These are phyloP conservation scores for Drosophila austrosaltans DNA, from an alignment of 2,888 invertebrate species.

Conservation along the genomic window DNA sequence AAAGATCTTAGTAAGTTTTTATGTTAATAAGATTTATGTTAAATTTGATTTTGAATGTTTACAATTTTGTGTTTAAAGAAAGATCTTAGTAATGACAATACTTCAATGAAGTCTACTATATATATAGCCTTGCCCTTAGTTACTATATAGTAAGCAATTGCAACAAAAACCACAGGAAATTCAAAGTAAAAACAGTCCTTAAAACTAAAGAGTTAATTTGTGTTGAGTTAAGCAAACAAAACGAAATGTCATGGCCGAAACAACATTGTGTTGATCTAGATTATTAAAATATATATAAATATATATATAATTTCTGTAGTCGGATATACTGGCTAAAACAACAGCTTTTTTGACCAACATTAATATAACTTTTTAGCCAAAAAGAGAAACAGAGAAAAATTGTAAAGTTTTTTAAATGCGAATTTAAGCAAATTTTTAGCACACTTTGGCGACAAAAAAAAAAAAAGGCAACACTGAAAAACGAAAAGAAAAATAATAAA, in stretches of 20 bases:
- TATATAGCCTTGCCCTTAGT: too few relatives aligned
- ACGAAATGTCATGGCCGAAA: background rate
- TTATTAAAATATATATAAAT: background rate
- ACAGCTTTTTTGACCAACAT: background rate
- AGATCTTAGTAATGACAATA: too few relatives aligned
- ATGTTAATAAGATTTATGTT: too few relatives aligned
- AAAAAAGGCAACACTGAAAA: conserved; percentile 30
- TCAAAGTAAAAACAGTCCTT: background rate
- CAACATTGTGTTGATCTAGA: background rate
- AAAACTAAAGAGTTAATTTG: background rate
- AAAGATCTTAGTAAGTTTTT: too few relatives aligned
- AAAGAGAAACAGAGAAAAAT: background rate
- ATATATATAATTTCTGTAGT: background rate
- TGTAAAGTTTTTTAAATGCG: conserved; percentile 29
- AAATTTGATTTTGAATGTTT: too few relatives aligned
- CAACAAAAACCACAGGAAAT: too few relatives aligned
- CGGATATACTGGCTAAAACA: background rate
- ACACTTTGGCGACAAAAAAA: conserved; percentile 37
- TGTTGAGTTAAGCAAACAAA: background rate
- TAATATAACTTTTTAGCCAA: background rate
- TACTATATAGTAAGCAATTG: too few relatives aligned
- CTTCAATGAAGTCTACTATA: too few relatives aligned
- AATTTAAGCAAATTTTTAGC: conserved; percentile 41
- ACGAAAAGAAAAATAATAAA: background rate
- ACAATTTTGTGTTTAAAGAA: too few relatives aligned